Evolutionary conservation across 2,797 vertebrate species (phyloP), one percentile per base, ranked within the genome.

Genomic region (Acrossocheilus fasciatus): DNA sequence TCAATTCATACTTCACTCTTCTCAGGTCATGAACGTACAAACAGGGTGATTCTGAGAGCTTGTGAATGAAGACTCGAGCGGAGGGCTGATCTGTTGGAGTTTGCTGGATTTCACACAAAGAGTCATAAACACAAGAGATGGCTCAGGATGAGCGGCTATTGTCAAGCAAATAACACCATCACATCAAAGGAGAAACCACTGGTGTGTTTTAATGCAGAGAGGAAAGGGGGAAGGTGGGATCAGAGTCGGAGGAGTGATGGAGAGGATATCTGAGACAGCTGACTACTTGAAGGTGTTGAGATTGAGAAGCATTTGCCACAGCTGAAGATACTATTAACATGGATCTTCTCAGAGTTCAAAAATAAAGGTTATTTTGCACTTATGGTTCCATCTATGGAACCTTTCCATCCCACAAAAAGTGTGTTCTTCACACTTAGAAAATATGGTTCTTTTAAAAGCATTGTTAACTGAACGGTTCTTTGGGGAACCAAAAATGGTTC

Each of bases 111-210:
- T 93, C 90, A 90, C 89, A 91, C 87, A 85, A 82, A 81, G 82
- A 85, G 89, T 91, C 87, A 90, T 91, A 89, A 90, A 89, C 91
- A 90, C 89, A 89, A 92, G 91, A 92, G 93, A 90, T 91, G 87
- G 91, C 90, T 91, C 89, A 87, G 84, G 68, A 83, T 41, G 78
- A 50, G 52, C 82, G 47, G 64, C 81, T 64, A 79, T 90, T 92
- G 90, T 90, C 87, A 91, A 81, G 88, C 86, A 93, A 93, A 93
- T 90, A 80, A 81, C 36, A 75, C 82, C 74, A 34, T 84, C 23
- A 73, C 86, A 89, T 91, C 90, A 89, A 86, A 91, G 84, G 59
- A 89, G 43, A 74, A 69, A 74, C 17, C 68, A 81, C 45, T 50
- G 69, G 64, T 77, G 87, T 82, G 87, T 91, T 89, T 91, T 86